Conservation (phyloP, 2,888 invertebrate species). For the Plusia festucae region DNA sequence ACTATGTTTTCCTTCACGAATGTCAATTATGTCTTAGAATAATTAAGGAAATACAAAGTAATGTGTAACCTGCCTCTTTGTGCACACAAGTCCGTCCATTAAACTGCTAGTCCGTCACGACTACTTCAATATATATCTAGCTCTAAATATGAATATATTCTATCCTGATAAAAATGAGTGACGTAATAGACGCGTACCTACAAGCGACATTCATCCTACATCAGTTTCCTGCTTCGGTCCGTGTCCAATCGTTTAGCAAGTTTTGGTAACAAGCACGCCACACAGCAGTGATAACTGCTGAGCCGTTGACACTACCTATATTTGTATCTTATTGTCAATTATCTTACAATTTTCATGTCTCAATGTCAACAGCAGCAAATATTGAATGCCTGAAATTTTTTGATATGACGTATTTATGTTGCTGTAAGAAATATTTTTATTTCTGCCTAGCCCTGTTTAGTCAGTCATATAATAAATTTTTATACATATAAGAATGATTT, state of each 20-base stretch:
- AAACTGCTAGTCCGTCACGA: no score
- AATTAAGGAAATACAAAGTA: no score
- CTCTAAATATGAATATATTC: neutral
- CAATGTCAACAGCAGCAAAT: conserved; percentile 69
- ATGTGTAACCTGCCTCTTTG: no score
- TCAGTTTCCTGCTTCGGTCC: conserved; percentile 48
- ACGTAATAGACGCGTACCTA: conserved; percentile 22
- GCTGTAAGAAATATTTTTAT: neutral
- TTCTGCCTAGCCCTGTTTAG: neutral
- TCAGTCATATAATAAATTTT: neutral
- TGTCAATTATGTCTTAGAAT: no score
- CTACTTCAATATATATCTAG: neutral
- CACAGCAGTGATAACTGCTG: conserved; percentile 46
- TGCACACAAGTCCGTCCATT: no score
- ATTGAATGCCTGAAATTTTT: conserved; percentile 18
- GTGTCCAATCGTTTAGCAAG: conserved; percentile 56
- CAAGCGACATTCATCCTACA: conserved; percentile 16
- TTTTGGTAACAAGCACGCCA: conserved; percentile 45
- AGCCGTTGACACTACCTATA: conserved; percentile 58
- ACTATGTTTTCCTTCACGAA: no score
- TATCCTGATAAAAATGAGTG: conserved; percentile 17
- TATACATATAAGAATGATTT: neutral
- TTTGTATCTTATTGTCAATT: conserved; percentile 62
- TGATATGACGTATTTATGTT: neutral
- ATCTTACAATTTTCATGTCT: conserved; percentile 71